Conservation (phyloP, 2,797 vertebrate species). For the Triplophysa bombifrons region DNA sequence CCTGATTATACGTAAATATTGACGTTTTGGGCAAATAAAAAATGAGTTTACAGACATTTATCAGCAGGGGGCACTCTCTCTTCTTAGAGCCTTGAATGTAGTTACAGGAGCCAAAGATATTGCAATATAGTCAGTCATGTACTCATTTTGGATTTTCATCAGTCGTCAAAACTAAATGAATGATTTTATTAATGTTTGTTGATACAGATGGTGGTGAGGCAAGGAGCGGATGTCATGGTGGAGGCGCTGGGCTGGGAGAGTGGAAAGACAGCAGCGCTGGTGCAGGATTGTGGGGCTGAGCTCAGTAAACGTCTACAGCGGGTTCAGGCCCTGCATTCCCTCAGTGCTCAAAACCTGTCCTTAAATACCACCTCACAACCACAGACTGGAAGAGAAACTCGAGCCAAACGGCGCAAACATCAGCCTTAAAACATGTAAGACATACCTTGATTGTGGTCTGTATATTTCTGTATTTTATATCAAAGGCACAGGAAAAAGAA, state of each 20-base stretch:
- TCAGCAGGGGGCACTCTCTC: conserved; percentile 56
- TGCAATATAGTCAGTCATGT: background rate
- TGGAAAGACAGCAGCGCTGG: conserved; percentile 64
- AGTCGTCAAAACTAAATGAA: too few species aligned
- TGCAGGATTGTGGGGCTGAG: conserved; percentile 73
- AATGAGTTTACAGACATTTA: conserved; percentile 3
- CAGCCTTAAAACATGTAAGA: background rate
- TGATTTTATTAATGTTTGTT: background rate
- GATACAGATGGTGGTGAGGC: conserved; percentile 71
- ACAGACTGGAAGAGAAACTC: conserved; percentile 35
- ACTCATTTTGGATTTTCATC: too few species aligned
- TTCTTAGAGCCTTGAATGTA: background rate
- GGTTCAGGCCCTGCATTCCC: conserved; percentile 71
- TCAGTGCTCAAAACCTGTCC: conserved; percentile 64
- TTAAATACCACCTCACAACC: background rate
- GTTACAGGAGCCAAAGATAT: background rate
- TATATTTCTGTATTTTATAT: background rate
- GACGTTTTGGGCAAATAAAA: background rate
- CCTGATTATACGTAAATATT: background rate
- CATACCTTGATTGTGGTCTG: background rate
- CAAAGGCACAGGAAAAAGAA: background rate
- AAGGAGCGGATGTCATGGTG: conserved; percentile 66
- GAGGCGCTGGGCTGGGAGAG: conserved; percentile 71
- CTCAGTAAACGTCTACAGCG: conserved; percentile 71
- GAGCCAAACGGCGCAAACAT: conserved; percentile 60